phyloP scores from a whole-genome alignment of 2,113 vertebrate species.

The Megaptera novaeangliae region DNA sequence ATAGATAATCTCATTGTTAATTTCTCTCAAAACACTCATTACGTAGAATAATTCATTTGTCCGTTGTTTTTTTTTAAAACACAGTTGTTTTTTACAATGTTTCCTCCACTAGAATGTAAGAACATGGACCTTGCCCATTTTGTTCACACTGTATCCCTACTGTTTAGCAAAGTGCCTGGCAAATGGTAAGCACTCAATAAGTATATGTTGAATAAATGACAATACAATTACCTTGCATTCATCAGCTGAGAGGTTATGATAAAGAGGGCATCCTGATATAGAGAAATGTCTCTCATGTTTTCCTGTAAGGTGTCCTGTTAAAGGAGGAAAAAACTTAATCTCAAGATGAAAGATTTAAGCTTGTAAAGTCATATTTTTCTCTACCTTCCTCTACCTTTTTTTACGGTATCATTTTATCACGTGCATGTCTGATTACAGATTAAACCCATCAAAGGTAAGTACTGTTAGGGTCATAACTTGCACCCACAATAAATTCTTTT shows the following conservation, averaged over 20 bases:
- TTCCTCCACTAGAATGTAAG: background rate
- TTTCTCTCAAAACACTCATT: background rate
- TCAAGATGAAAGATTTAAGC: constrained; percentile 3
- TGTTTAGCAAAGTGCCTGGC: background rate
- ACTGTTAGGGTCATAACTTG: background rate
- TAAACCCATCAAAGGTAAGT: background rate
- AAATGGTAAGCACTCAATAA: background rate
- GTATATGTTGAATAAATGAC: background rate
- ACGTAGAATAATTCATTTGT: background rate
- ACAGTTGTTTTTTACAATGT: background rate
- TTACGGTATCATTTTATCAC: background rate
- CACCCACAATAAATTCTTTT: background rate
- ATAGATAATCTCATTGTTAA: background rate
- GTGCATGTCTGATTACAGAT: background rate
- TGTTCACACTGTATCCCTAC: background rate
- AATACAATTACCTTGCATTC: constrained; percentile 92
- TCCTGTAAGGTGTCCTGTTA: constrained; percentile 94
- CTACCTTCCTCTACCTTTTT: background rate
- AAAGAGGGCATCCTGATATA: constrained; percentile 96
- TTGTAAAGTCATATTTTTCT: background rate
- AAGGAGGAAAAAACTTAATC: constrained; percentile 40
- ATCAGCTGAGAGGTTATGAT: constrained; percentile 98
- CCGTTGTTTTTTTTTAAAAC: background rate
- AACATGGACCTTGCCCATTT: background rate
- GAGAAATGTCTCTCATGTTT: constrained; percentile 98